These are phyloP conservation scores for Spisula solida DNA, from an alignment of 2,888 invertebrate species.

Conservation along the genomic window DNA sequence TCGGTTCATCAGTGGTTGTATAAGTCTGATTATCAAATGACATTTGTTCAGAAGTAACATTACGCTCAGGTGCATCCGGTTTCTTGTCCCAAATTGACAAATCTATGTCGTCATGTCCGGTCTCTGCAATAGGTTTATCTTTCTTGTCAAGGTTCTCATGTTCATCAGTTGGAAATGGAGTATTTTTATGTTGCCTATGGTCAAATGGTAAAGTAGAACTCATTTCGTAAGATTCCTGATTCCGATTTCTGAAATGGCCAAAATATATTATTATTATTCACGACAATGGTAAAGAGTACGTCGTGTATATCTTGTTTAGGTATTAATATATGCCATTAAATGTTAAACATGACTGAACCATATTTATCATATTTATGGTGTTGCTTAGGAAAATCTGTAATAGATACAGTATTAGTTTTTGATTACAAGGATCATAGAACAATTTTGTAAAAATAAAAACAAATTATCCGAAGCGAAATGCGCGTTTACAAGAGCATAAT, in stretches of 20 bases:
- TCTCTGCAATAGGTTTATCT: neutral
- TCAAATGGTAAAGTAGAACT: neutral
- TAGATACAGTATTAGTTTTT: neutral
- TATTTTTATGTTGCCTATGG: conserved; percentile 11
- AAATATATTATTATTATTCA: neutral
- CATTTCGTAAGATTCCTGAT: conserved; percentile 24
- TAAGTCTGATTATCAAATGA: conserved; percentile 22
- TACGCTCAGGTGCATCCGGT: neutral
- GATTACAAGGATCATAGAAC: no score
- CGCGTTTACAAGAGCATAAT: no score
- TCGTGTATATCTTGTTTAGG: neutral
- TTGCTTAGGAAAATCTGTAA: neutral
- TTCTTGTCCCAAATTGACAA: conserved; percentile 31
- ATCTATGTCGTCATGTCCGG: conserved; percentile 33
- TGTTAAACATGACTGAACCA: neutral
- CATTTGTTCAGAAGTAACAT: neutral
- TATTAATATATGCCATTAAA: neutral
- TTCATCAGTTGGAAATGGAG: conserved; percentile 21
- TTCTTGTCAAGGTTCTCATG: neutral
- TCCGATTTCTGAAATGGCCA: neutral
- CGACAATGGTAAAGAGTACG: neutral
- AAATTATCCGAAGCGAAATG: no score
- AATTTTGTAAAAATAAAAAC: no score
- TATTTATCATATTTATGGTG: neutral
- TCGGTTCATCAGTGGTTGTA: neutral